Base-by-base conservation (phyloP, 2,888 invertebrate species). In the Phengaris alcon region DNA sequence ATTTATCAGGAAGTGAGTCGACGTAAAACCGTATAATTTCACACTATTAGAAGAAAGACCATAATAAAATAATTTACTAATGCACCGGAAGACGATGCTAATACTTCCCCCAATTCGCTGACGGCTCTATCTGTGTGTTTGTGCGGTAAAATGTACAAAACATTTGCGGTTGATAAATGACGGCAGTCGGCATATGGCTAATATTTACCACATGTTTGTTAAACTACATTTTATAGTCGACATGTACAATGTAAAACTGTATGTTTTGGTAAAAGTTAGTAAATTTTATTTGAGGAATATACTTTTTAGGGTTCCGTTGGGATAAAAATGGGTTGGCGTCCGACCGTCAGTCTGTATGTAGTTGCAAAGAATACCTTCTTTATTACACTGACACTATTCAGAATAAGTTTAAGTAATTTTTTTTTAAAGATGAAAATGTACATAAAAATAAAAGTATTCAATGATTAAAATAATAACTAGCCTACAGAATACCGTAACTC, bases 61-160 rank as follows among this genome's bases (percentile, higher is more conserved):
- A 86, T 89, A 90, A 91, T 91, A 90, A 91, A 91, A 89, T 89
- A 88, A 93, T 93, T 92, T 88, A 88, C 89, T 89, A 92, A 92
- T 89, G 86, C 87, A 84, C 88, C 91, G 93, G 93, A 93, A 92
- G 86, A 89, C 84, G 81, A 90, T 22, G 91, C 91, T 82, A 90
- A 90, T 87, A 81, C 35, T 85, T 88, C 87, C 91, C 90, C 88
- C 22, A 44, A 68, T 35, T 35, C 82, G 84, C 82, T 87, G 86
- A 87, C 87, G 85, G 85, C 88, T 89, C 84, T 88, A 90, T 88
- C 83, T 82, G 80, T 77, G 75, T 80, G 84, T 84, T 86, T 86
- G 84, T 81, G 81, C 79, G 75, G 77, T 79, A 88, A 89, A 87
- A 88, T 84, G 72, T 9, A 82, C 81, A 79, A 79, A 79, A 83